Evolutionary conservation across 2,113 vertebrate genomes (phyloP), one percentile per base, ranked within the genome.

Genomic region (Columba janthina): DNA sequence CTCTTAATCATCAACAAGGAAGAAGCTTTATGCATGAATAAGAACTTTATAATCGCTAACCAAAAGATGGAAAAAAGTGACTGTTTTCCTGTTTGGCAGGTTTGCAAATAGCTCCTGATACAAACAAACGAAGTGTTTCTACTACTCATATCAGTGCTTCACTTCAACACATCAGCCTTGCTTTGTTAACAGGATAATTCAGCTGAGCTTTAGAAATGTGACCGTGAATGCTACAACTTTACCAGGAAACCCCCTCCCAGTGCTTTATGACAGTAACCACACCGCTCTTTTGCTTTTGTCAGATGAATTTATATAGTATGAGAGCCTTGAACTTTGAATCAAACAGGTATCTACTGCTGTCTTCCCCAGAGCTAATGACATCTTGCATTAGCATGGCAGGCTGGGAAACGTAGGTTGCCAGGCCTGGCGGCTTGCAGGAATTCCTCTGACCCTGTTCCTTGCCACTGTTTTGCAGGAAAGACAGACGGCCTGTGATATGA

Each of bases 101-200:
- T 91, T 96, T 95, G 85, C 70, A 94, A 95, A 95, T 85, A 95
- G 71, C 28, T 94, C 28, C 64, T 83, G 79, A 72, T 91, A 94
- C 94, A 58, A 84, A 89, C 74, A 95, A 67, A 48, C 26, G 82
- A 87, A 84, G 71, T 93, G 42, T 76, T 95, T 94, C 93, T 93
- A 66, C 65, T 95, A 67, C 21, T 85, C 7, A 94, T 95, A 79
- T 81, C 73, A 84, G 31, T 76, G 72, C 12, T 90, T 90, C 85
- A 42, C 78, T 93, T 94, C 78, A 96, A 84, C 28, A 66, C 40
- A 88, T 89, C 56, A 73, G 8, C 40, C 74, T 94, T 71, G 14
- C 85, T 95, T 97, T 93, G 54, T 93, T 88, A 97, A 85, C 83
- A 96, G 89, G 64, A 85, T 95, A 94, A 96, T 92, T 82, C 40